Evolutionary conservation across 2,797 vertebrate genomes (phyloP).

Genomic region (Anabas testudineus): DNA sequence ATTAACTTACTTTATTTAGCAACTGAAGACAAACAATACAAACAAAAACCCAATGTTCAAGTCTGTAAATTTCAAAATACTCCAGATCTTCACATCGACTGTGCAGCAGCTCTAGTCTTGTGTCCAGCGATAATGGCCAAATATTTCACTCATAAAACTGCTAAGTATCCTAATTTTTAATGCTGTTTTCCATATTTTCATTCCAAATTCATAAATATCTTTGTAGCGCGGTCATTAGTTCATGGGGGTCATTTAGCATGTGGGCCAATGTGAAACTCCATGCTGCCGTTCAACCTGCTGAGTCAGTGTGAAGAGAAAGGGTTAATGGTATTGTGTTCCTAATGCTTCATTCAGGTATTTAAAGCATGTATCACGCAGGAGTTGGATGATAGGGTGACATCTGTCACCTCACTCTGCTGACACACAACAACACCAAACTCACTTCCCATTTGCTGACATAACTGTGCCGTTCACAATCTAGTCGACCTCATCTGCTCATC

Average conservation of each 20-base stretch:
- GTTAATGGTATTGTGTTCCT: conserved; percentile 52
- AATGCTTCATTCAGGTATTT: conserved; percentile 52
- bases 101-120: no score
- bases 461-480: conserved; percentile 1
- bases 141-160: no score
- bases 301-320: conserved; percentile 11
- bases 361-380: conserved; percentile 40
- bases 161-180: no score
- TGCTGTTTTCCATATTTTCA: neutral
- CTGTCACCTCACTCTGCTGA: conserved; percentile 39
- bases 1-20: no score
- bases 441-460: conserved; percentile 25
- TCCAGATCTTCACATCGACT: no score
- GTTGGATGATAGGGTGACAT: conserved; percentile 48
- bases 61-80: no score
- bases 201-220: neutral
- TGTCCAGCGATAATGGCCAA: no score
- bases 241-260: neutral
- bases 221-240: neutral
- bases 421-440: conserved; percentile 9
- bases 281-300: conserved; percentile 1
- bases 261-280: conserved; percentile 13
- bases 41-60: no score
- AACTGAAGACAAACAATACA: no score
- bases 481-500: conserved; percentile 19